Evolutionary conservation across 2,888 invertebrate species (phyloP).

Genomic region (Drosophila rubida): DNA sequence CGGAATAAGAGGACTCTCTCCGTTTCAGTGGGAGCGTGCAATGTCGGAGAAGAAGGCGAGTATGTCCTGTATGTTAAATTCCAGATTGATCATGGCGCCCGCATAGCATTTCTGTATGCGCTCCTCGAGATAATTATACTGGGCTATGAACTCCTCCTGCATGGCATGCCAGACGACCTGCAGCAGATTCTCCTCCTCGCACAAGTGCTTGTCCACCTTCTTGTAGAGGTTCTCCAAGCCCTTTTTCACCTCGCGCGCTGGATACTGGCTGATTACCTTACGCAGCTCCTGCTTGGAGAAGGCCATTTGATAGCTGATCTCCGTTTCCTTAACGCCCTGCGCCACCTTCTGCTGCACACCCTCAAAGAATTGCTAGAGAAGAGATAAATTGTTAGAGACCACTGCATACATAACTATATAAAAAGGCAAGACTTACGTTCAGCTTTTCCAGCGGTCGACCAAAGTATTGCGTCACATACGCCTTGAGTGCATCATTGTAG

Average conservation of each 20-base stretch:
- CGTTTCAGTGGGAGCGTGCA: slow-evolving; percentile 93
- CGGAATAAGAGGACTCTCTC: neutral
- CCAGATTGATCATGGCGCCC: slow-evolving; percentile 95
- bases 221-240: slow-evolving; percentile 96
- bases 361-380: slow-evolving; percentile 95
- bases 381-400: neutral
- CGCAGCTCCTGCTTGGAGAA: slow-evolving; percentile 98
- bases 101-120: slow-evolving; percentile 98
- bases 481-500: slow-evolving; percentile 94
- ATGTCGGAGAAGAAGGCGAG: slow-evolving; percentile 99
- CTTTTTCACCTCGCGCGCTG: slow-evolving; percentile 95
- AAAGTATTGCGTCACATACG: slow-evolving; percentile 97
- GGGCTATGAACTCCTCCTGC: slow-evolving; percentile 99
- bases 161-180: slow-evolving; percentile 99
- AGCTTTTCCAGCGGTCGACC: slow-evolving; percentile 96
- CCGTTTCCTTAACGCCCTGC: slow-evolving; percentile 97
- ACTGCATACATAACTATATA: neutral
- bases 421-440: slow-evolving; percentile 87
- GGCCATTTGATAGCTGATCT: slow-evolving; percentile 98
- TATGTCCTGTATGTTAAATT: slow-evolving; percentile 98
- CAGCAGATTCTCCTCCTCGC: slow-evolving; percentile 96
- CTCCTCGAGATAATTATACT: slow-evolving; percentile 96
- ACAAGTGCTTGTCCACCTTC: slow-evolving; percentile 98
- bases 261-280: slow-evolving; percentile 97
- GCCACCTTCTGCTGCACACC: slow-evolving; percentile 97